Conservation (phyloP, 2,888 invertebrate genomes). For the Sinohyriopsis cumingii region DNA sequence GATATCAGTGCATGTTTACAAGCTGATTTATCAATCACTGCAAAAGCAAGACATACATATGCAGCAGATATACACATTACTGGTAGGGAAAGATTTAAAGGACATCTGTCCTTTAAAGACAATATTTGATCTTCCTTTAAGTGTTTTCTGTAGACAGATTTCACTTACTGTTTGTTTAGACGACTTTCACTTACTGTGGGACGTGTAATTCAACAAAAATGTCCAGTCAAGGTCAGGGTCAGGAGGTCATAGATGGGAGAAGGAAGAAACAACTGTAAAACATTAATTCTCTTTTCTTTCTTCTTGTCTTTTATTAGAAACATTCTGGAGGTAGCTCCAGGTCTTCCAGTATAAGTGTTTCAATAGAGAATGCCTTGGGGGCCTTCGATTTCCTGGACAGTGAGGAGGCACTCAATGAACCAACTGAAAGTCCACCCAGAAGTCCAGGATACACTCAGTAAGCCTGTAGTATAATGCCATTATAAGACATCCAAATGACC, state of each 20-base stretch:
- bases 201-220: not conserved
- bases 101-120: no score
- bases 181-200: not conserved
- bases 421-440: slow-evolving; percentile 19
- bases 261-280: not conserved
- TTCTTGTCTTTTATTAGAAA: slow-evolving; percentile 40
- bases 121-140: no score
- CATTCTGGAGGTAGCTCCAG: slow-evolving; percentile 61
- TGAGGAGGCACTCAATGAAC: slow-evolving; percentile 66
- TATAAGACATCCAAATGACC: not conserved
- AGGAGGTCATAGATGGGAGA: not conserved
- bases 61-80: no score
- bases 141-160: no score
- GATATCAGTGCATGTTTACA: no score
- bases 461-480: slow-evolving; percentile 2
- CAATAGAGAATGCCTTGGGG: slow-evolving; percentile 74
- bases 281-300: no score
- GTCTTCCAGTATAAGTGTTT: slow-evolving; percentile 72
- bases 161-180: no score
- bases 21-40: no score
- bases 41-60: no score
- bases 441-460: slow-evolving; percentile 27
- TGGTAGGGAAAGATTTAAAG: no score
- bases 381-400: slow-evolving; percentile 75
- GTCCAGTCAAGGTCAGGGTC: not conserved